Conservation (phyloP, 2,797 vertebrate genomes). For the Cheirogaleus major region DNA sequence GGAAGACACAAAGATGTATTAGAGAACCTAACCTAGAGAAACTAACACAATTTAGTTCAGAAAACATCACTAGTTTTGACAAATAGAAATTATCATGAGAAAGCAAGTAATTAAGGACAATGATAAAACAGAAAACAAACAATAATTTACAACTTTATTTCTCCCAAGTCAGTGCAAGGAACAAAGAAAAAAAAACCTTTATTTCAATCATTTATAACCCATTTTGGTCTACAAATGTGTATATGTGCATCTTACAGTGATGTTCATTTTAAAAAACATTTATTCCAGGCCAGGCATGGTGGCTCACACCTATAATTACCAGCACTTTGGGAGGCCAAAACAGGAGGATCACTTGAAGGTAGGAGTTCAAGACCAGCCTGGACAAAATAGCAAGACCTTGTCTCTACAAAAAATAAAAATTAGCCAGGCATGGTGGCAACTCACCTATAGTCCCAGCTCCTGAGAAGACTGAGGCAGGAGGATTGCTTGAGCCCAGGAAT, state of each 20-base stretch:
- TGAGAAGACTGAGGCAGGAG: background rate
- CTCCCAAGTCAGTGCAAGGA: no score
- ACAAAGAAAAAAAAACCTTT: background rate
- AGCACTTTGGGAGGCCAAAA: background rate
- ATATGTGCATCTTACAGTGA: background rate
- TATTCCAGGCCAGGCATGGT: background rate
- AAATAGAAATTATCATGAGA: background rate
- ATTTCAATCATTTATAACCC: conserved; percentile 36
- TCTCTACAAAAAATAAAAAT: background rate
- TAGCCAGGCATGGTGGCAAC: background rate
- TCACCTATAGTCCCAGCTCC: background rate
- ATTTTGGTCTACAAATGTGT: conserved; percentile 13
- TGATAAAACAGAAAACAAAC: conserved; percentile 19
- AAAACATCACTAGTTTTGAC: conserved; percentile 14
- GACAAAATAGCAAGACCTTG: background rate
- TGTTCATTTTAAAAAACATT: background rate
- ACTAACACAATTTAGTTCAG: conserved; percentile 6
- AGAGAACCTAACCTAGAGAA: background rate
- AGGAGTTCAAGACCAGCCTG: background rate
- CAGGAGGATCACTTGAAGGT: background rate
- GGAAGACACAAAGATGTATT: conserved; percentile 11
- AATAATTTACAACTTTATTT: background rate
- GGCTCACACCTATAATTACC: background rate
- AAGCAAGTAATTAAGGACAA: background rate
- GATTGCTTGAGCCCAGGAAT: background rate